Percentiles rank a stretch among this genome's conserved stretches.
Evolutionary conservation across 2,797 vertebrate species (phyloP).

Genomic region (Halcyon smyrnensis): DNA sequence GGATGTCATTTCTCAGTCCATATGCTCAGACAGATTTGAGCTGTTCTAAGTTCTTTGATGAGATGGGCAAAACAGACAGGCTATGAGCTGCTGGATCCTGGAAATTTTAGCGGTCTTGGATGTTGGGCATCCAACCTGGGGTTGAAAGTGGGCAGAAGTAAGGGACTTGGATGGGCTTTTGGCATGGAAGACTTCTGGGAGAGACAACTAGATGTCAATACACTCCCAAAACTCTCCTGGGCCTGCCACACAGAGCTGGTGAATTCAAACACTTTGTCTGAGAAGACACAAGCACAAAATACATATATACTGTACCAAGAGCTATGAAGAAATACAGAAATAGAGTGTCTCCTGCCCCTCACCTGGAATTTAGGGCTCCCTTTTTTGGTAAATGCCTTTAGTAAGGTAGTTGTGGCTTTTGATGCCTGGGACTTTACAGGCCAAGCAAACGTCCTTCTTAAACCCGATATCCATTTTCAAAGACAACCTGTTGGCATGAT

Average conservation of each 20-base stretch:
- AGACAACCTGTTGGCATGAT: background rate
- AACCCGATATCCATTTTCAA: background rate
- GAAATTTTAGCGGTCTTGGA: background rate
- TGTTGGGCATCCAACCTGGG: background rate
- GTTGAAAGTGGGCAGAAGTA: background rate
- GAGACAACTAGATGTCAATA: background rate
- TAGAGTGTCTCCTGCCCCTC: fast-evolving
- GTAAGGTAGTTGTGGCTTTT: background rate
- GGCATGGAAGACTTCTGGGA: background rate
- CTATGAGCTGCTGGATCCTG: background rate
- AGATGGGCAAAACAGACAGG: background rate
- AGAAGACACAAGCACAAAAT: background rate
- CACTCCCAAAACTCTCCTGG: background rate
- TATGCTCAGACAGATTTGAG: background rate
- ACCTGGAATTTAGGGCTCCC: fast-evolving
- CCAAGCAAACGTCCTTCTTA: background rate
- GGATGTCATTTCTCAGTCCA: background rate
- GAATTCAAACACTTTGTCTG: background rate
- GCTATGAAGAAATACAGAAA: background rate
- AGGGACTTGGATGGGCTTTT: background rate
- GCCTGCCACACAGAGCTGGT: background rate
- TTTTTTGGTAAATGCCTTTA: background rate
- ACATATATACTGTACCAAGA: fast-evolving
- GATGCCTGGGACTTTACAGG: background rate
- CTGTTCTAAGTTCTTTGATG: background rate